These are phyloP conservation scores for Apodemus speciosus DNA, from an alignment of 2,113 vertebrate species.

Conservation along the genomic window DNA sequence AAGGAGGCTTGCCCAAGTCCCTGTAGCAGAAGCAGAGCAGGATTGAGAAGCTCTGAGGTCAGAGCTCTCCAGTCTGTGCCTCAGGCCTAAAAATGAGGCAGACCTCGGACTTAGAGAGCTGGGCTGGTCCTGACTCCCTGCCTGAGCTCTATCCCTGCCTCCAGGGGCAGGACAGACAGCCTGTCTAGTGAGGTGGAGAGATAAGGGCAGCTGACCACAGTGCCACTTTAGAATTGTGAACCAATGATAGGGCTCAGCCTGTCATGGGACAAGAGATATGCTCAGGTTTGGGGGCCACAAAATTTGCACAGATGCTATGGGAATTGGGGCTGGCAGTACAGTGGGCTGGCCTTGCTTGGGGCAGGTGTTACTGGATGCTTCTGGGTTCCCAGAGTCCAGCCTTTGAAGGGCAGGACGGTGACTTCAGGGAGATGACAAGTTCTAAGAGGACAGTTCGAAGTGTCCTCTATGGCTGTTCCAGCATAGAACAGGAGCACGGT, in stretches of 20 bases:
- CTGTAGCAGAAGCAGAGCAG: neutral
- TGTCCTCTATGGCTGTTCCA: neutral
- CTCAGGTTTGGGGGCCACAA: neutral
- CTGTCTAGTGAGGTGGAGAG: too few relatives aligned
- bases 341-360: neutral
- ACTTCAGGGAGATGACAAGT: neutral
- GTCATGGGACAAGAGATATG: rapidly evolving
- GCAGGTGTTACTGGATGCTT: neutral
- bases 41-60: neutral
- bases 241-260: neutral
- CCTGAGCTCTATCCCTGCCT: neutral
- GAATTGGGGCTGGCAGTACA: neutral
- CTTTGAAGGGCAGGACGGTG: neutral
- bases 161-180: rapidly evolving
- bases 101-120: neutral
- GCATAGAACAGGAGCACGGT: rapidly evolving
- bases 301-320: neutral
- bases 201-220: neutral
- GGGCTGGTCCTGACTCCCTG: neutral
- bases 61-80: neutral
- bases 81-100: rapidly evolving
- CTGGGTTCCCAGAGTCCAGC: neutral
- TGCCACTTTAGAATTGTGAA: neutral
- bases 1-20: neutral
- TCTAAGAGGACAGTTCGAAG: neutral